Evolutionary conservation across 2,113 vertebrate species (phyloP), one percentile per base, ranked within the genome.

Genomic region (Accipiter virgatus): DNA sequence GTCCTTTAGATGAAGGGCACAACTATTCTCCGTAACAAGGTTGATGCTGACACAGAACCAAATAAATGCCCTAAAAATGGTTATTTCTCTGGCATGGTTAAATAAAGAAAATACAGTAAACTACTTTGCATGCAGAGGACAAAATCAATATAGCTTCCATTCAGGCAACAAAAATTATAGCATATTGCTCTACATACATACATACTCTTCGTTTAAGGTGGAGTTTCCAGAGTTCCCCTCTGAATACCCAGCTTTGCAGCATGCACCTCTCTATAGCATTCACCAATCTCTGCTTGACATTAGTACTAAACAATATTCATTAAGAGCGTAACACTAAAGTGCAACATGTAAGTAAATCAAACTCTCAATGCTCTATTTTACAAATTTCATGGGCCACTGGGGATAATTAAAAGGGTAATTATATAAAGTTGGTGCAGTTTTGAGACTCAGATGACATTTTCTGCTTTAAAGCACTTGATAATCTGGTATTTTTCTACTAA

Each of bases 401-500:
- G 98, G 98, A 98, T 98, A 98, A 98, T 98, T 98, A 98, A 98
- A 98, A 98, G 98, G 98, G 98, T 98, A 98, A 98, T 98, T 98
- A 98, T 98, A 98, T 96, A 98, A 98, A 98, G 98, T 98, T 98
- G 98, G 97, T 98, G 97, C 97, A 97, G 98, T 98, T 98, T 98
- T 98, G 97, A 98, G 97, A 98, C 98, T 98, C 98, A 98, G 98
- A 98, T 98, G 98, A 98, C 98, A 98, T 98, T 98, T 98, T 98
- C 98, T 98, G 97, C 98, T 98, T 98, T 98, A 98, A 98, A 98
- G 96, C 98, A 97, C 97, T 98, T 93, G 94, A 97, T 98, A 97
- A 98, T 97, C 97, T 97, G 94, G 81, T 96, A 86, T 97, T 97
- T 97, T 97, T 97, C 97, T 95, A 91, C 93, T 78, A 96, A 81